phyloP scores from a whole-genome alignment of 1,140 invertebrate genomes.

The Agrilus planipennis region DNA sequence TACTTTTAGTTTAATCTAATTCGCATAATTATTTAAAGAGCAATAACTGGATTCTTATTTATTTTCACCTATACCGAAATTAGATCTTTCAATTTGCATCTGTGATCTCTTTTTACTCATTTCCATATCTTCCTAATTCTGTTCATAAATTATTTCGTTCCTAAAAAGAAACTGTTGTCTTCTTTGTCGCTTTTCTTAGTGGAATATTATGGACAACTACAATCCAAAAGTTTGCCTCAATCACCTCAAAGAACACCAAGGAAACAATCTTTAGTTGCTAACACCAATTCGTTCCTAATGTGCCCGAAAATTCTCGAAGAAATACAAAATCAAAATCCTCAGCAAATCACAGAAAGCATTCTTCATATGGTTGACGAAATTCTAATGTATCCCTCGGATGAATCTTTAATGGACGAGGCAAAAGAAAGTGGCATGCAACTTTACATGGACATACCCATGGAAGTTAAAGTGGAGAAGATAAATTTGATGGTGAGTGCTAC shows the following conservation, averaged over 20 bases:
- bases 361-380: conserved; percentile 35
- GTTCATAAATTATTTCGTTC: too few relatives aligned
- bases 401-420: conserved; percentile 64
- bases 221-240: conserved; percentile 61
- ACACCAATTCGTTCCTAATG: conserved; percentile 36
- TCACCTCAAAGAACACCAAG: conserved; percentile 59
- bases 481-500: conserved; percentile 49
- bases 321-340: conserved; percentile 22
- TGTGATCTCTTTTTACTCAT: too few relatives aligned
- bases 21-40: too few relatives aligned
- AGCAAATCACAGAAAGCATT: conserved; percentile 31
- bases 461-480: conserved; percentile 51
- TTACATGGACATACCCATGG: conserved; percentile 47
- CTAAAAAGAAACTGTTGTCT: too few relatives aligned
- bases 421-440: conserved; percentile 66
- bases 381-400: conserved; percentile 48
- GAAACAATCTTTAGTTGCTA: conserved; percentile 38
- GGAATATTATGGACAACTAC: conserved; percentile 22
- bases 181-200: too few relatives aligned
- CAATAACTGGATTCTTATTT: too few relatives aligned
- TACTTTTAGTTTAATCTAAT: too few relatives aligned
- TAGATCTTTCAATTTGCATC: too few relatives aligned
- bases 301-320: conserved; percentile 36
- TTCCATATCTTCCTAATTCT: too few relatives aligned
- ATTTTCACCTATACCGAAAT: too few relatives aligned